These are phyloP conservation scores for Apodemia hepburni DNA, from an alignment of 2,888 invertebrate species.

Conservation along the genomic window DNA sequence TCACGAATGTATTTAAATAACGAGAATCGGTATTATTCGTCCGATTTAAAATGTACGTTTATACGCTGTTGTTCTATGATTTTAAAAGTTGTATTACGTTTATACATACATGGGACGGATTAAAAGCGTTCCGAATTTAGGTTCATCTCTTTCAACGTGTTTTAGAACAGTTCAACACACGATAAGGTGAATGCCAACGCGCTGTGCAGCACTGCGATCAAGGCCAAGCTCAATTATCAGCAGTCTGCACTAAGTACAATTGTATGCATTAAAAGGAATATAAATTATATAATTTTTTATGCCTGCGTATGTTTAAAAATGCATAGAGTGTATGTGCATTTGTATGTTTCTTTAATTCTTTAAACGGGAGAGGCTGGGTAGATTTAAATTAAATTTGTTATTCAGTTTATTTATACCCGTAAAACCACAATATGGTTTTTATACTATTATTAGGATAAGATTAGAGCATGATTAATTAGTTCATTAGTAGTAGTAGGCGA, in stretches of 20 bases:
- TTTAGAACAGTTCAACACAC: conserved; percentile 73
- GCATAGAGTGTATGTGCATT: too few species aligned
- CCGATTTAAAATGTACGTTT: conserved; percentile 41
- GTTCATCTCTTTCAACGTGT: conserved; percentile 40
- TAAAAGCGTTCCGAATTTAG: conserved; percentile 40
- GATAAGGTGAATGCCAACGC: conserved; percentile 67
- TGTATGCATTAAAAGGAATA: conserved; percentile 13
- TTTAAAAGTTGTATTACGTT: conserved; percentile 34
- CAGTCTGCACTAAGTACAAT: conserved; percentile 21
- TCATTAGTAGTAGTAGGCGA: too few species aligned
- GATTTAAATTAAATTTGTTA: too few species aligned
- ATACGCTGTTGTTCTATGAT: conserved; percentile 26
- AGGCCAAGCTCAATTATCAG: conserved; percentile 48
- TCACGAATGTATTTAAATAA: conserved; percentile 54
- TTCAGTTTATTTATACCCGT: too few species aligned
- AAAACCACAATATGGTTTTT: too few species aligned
- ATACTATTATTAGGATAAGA: too few species aligned
- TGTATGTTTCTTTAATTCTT: too few species aligned
- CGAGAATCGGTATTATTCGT: conserved; percentile 47
- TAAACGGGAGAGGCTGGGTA: too few species aligned
- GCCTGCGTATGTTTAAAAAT: too few species aligned
- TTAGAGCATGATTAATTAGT: too few species aligned
- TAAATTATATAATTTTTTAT: background rate
- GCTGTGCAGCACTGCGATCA: conserved; percentile 55
- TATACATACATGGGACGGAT: conserved; percentile 33